Evolutionary conservation across 2,797 vertebrate genomes (phyloP), one percentile per base, ranked within the genome.

Genomic region (Pitangus sulphuratus): DNA sequence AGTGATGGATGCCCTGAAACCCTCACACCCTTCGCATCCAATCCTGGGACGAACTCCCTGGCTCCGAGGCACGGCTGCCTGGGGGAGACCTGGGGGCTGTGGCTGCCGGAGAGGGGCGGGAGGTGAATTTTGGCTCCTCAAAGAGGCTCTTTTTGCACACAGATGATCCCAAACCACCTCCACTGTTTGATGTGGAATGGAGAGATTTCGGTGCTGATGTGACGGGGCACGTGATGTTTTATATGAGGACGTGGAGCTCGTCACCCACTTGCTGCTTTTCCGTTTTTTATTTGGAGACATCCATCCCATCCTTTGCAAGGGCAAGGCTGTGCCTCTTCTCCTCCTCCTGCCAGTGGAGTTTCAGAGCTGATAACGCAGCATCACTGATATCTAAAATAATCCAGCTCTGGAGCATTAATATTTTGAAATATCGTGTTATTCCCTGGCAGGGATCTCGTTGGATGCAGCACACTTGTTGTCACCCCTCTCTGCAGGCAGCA

Each of bases 1-100:
- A 97, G 97, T 99, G 99, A 99, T 97, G 97, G 98, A 99, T 99
- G 98, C 96, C 89, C 96, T 96, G 94, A 95, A 98, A 97, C 97
- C 97, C 97, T 98, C 98, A 98, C 98, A 96, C 97, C 98, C 98
- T 98, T 98, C 98, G 87, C 97, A 83, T 97, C 98, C 98, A 97
- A 96, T 98, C 96, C 81, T 26, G 91, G 97, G 91, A 98, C 98
- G 98, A 99, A 98, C 98, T 99, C 98, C 98, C 98, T 86, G 96
- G 95, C 84, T 87, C 71, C 90, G 92, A 97, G 98, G 97, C 97
- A 97, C 89, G 97, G 98, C 35, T 16, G 28, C 2, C 0, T 6
- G 44, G 16, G 31, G 64, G 28, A 37, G 17, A 40, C 1, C 2
- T 0, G 7, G 26, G 58, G 15, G 45, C 54, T 69, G 26, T 6